A percentile compares a stretch with the other conserved stretches of the same genome.
These are phyloP conservation scores for Redunca redunca DNA, from an alignment of 2,113 vertebrate species.

Conservation along the genomic window DNA sequence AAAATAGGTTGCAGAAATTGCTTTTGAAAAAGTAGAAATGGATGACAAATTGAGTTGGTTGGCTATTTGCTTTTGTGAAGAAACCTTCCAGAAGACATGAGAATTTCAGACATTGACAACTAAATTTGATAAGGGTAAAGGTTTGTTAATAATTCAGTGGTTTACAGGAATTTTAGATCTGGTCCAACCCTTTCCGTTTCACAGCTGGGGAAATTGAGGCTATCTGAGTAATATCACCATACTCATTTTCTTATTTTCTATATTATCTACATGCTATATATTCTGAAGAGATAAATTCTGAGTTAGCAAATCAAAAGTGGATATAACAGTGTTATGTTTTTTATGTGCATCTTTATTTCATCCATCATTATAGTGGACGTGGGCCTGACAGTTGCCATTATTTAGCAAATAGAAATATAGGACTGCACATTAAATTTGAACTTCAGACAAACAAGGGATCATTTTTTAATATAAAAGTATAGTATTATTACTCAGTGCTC, in stretches of 20 bases:
- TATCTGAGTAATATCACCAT: background rate
- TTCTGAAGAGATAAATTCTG: background rate
- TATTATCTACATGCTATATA: background rate
- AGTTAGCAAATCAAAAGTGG: background rate
- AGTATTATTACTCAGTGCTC: background rate
- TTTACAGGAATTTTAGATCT: background rate
- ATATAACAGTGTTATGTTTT: background rate
- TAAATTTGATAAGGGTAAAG: background rate
- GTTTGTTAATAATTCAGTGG: background rate
- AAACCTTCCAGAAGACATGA: background rate
- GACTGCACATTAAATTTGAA: background rate
- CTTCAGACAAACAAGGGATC: background rate
- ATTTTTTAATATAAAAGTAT: background rate
- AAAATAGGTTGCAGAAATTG: background rate
- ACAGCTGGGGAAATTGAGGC: background rate
- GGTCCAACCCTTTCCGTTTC: background rate
- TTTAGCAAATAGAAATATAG: constrained; percentile 32
- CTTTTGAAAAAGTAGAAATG: background rate
- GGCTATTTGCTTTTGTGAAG: background rate
- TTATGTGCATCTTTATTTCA: background rate
- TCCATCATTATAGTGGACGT: background rate
- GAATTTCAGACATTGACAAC: background rate
- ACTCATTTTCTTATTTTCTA: background rate
- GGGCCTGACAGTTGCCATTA: background rate
- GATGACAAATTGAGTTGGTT: background rate